Conservation (phyloP, 2,113 vertebrate genomes). For the Desmodus rotundus region DNA sequence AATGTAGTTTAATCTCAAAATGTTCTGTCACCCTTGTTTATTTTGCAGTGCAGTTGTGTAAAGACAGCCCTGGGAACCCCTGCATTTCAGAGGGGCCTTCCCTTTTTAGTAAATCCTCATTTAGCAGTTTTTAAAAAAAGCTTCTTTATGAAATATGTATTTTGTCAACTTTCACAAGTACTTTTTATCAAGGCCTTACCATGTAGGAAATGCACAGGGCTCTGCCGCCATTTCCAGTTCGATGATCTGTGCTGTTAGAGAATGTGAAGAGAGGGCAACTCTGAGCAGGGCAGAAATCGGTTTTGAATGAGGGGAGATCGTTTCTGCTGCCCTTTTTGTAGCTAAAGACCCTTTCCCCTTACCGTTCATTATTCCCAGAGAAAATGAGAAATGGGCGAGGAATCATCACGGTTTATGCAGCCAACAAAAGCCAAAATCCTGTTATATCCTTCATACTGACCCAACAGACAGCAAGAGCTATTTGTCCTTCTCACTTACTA, state of each 20-base stretch:
- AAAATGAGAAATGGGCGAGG: background rate
- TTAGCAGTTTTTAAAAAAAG: background rate
- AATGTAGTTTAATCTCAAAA: background rate
- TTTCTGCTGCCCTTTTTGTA: background rate
- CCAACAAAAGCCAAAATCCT: background rate
- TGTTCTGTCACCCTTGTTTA: background rate
- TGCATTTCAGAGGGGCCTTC: background rate
- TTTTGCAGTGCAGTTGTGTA: background rate
- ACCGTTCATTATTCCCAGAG: background rate
- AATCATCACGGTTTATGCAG: background rate
- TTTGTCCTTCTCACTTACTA: background rate
- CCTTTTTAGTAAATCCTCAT: background rate
- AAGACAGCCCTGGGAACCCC: background rate
- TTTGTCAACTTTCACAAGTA: background rate
- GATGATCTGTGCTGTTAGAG: background rate
- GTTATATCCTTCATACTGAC: background rate
- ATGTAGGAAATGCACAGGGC: background rate
- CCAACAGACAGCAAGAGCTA: background rate
- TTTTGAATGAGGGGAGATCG: background rate
- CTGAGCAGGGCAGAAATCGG: background rate
- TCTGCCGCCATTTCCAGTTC: background rate
- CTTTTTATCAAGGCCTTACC: background rate
- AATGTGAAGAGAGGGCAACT: background rate
- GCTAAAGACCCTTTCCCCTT: background rate
- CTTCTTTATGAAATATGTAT: background rate